phyloP scores from a whole-genome alignment of 2,113 vertebrate genomes.

The Ochotona curzoniae region DNA sequence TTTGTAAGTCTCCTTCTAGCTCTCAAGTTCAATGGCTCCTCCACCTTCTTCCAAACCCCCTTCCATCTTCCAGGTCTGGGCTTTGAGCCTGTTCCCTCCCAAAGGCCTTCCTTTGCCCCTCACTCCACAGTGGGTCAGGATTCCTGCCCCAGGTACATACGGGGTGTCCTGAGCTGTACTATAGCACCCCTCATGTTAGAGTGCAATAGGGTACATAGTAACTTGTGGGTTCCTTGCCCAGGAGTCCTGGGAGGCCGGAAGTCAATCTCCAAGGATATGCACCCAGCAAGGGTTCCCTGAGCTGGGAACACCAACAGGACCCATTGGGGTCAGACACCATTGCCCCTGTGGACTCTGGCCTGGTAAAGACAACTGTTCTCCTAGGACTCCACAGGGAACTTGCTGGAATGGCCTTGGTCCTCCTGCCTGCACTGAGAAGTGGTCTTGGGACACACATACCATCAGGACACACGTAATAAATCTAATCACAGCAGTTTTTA shows the following conservation, averaged over 20 bases:
- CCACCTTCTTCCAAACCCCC: not conserved
- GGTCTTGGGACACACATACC: not conserved
- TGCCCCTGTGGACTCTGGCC: not conserved
- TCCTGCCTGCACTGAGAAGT: conserved; percentile 35
- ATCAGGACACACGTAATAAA: not conserved
- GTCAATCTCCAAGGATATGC: not conserved
- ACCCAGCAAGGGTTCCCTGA: not conserved
- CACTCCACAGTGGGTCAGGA: not conserved
- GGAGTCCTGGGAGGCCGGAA: not conserved
- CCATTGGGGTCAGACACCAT: not conserved
- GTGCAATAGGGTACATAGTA: not conserved
- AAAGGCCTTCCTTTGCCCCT: not conserved
- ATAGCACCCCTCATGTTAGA: not conserved
- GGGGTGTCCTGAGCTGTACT: not conserved
- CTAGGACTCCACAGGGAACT: not conserved
- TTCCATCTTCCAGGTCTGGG: not conserved
- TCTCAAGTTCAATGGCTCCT: not conserved
- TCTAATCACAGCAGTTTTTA: conserved; percentile 25
- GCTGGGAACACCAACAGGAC: not conserved
- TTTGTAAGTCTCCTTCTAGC: not conserved
- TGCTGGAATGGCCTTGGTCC: conserved; percentile 1
- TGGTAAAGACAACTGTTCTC: not conserved
- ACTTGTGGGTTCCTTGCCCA: not conserved
- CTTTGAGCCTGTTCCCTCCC: not conserved
- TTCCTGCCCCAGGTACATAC: not conserved